Percentiles rank a stretch among this genome's conserved stretches.
Conservation (phyloP, 2,113 vertebrate genomes). For the Uropsilus gracilis region DNA sequence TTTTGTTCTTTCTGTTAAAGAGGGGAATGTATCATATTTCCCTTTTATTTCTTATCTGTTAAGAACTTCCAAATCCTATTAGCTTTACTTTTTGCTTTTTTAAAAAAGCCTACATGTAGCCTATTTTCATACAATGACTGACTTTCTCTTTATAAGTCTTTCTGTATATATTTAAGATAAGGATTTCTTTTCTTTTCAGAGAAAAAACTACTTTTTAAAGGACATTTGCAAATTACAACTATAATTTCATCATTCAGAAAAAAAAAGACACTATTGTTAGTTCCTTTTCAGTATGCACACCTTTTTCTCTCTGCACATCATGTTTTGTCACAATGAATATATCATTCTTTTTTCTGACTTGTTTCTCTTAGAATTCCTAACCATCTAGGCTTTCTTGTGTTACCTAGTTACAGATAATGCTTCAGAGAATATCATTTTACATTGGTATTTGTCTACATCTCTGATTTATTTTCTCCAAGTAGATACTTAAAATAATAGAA, state of each 20-base stretch:
- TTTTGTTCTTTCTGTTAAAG: neutral
- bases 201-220: neutral
- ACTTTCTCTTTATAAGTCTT: neutral
- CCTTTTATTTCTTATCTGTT: neutral
- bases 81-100: neutral
- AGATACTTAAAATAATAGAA: neutral
- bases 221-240: neutral
- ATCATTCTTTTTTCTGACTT: slow-evolving; percentile 32
- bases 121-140: neutral
- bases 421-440: neutral
- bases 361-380: slow-evolving; percentile 26
- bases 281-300: neutral
- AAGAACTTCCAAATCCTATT: neutral
- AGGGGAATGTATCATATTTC: neutral
- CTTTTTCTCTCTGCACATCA: neutral
- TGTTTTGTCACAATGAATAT: slow-evolving; percentile 18
- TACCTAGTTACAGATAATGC: neutral
- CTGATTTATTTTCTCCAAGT: slow-evolving; percentile 37
- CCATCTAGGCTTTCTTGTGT: neutral
- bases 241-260: neutral
- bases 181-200: slow-evolving; percentile 21
- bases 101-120: neutral
- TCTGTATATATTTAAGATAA: neutral
- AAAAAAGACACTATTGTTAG: neutral
- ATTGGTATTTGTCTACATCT: slow-evolving; percentile 3